phyloP scores from a whole-genome alignment of 2,888 invertebrate species.

The Tenthredo livida region DNA sequence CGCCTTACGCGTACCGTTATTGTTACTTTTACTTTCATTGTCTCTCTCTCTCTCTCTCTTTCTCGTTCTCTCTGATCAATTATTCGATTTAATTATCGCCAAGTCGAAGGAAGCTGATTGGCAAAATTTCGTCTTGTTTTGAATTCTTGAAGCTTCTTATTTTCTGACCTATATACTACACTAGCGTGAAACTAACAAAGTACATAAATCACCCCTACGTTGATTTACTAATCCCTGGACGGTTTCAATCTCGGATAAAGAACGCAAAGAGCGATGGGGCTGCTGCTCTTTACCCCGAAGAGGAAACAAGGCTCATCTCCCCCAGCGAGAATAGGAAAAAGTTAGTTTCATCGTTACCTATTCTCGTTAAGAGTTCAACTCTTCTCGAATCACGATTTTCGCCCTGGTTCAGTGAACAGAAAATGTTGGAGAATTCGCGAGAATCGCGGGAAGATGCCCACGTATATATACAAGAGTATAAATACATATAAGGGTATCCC shows the following conservation, averaged over 20 bases:
- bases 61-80: conserved; percentile 3
- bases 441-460: not conserved
- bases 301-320: not conserved
- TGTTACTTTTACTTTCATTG: not conserved
- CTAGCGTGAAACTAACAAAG: not conserved
- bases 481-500: not conserved
- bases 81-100: not conserved
- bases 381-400: conserved; percentile 13
- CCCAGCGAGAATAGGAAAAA: not conserved
- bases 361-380: conserved; percentile 11
- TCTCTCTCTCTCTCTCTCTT: not conserved
- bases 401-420: conserved; percentile 11
- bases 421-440: not conserved
- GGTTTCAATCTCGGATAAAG: conserved; percentile 41
- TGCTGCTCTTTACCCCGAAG: not conserved
- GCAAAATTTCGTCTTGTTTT: not conserved
- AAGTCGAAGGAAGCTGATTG: not conserved
- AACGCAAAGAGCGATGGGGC: not conserved
- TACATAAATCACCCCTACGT: not conserved
- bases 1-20: not conserved
- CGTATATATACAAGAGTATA: not conserved
- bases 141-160: not conserved
- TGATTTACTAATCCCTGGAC: conserved; percentile 47
- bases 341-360: conserved; percentile 30
- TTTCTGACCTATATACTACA: not conserved